Percentiles rank a stretch among this genome's conserved stretches.
Conservation (phyloP, 2,113 vertebrate species). For the Cromileptes altivelis region DNA sequence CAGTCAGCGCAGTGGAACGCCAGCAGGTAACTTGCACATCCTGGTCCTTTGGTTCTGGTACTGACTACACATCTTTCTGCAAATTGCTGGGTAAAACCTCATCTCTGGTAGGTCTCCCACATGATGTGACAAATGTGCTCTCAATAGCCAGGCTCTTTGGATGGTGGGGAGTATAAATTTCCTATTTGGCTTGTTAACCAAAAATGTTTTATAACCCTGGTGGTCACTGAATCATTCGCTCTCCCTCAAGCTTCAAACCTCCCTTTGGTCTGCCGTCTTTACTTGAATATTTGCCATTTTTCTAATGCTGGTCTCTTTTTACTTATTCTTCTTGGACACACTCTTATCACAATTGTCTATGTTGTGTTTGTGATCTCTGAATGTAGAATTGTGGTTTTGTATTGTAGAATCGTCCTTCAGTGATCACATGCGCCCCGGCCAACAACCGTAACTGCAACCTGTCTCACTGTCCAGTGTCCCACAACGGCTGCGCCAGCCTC, state of each 20-base stretch:
- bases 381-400: slow-evolving; percentile 26
- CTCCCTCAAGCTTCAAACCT: background rate
- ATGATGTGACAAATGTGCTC: slow-evolving; percentile 36
- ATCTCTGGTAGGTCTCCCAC: slow-evolving; percentile 4
- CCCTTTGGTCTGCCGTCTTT: background rate
- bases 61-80: slow-evolving; percentile 1
- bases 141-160: slow-evolving; percentile 16
- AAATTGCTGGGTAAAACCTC: slow-evolving; percentile 34
- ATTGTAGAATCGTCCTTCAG: slow-evolving; percentile 95
- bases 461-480: slow-evolving; percentile 94
- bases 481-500: slow-evolving; percentile 90
- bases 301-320: background rate
- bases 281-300: background rate
- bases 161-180: slow-evolving; percentile 17
- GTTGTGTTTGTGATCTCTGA: background rate
- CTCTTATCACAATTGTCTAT: background rate
- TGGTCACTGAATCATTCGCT: slow-evolving; percentile 33
- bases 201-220: slow-evolving; percentile 18
- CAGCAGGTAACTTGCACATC: slow-evolving; percentile 90
- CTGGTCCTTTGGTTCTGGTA: background rate
- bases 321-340: background rate
- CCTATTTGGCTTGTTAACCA: slow-evolving; percentile 16
- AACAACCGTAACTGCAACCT: slow-evolving; percentile 97
- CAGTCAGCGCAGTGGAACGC: slow-evolving; percentile 89
- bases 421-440: slow-evolving; percentile 97